Conservation (phyloP, 2,797 vertebrate species). For the Spinus pinus region DNA sequence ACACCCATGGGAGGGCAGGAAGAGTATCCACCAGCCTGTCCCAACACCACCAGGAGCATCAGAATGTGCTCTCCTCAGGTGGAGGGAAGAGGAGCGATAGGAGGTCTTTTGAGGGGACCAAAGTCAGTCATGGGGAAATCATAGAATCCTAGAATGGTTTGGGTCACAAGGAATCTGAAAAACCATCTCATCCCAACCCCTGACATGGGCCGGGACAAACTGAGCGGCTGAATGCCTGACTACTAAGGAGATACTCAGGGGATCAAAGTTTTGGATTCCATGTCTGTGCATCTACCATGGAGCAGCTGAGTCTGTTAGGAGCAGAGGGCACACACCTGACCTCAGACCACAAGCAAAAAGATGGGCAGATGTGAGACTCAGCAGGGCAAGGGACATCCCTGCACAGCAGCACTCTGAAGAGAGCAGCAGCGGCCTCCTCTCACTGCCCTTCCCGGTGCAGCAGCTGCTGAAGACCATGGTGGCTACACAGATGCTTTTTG, state of each 20-base stretch:
- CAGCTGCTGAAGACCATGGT: neutral
- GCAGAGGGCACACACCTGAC: neutral
- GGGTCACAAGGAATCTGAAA: neutral
- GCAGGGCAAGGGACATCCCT: neutral
- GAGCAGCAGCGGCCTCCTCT: neutral
- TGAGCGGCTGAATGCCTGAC: neutral
- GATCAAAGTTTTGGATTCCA: neutral
- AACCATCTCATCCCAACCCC: accelerated
- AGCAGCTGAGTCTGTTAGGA: neutral
- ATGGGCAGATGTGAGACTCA: neutral
- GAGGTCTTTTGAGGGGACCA: neutral
- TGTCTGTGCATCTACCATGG: neutral
- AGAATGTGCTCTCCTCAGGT: neutral
- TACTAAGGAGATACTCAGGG: neutral
- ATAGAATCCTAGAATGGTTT: neutral
- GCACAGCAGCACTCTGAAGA: neutral
- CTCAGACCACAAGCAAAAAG: neutral
- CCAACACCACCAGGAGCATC: neutral
- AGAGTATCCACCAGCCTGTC: neutral
- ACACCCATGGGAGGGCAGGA: neutral
- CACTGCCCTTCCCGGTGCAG: neutral
- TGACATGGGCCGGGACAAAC: neutral
- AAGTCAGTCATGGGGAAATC: neutral
- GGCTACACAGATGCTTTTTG: neutral
- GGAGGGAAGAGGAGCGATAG: neutral